Conservation (phyloP, 1,140 invertebrate genomes). For the silkworm (Bombyx mori) region ASM3026992v2 NC_085123.1:7192001-7192500, state of each 20-base stretch:
- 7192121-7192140: slow-evolving; percentile 57
- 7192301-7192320: slow-evolving; percentile 71
- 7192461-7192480: slow-evolving; percentile 76
- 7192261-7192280: slow-evolving; percentile 65
- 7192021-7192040: too few species aligned
- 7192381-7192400: slow-evolving; percentile 69
- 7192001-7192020: too few species aligned
- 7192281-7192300: slow-evolving; percentile 74
- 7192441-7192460: slow-evolving; percentile 73
- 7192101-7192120: neutral
- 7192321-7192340: slow-evolving; percentile 70
- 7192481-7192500: slow-evolving; percentile 74
- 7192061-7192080: too few species aligned
- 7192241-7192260: slow-evolving; percentile 71
- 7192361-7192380: slow-evolving; percentile 72
- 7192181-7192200: slow-evolving; percentile 72
- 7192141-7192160: slow-evolving; percentile 76
- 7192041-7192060: too few species aligned
- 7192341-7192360: slow-evolving; percentile 73
- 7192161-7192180: slow-evolving; percentile 66
- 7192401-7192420: slow-evolving; percentile 74
- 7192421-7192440: slow-evolving; percentile 75
- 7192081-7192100: too few species aligned
- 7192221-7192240: slow-evolving; percentile 69
- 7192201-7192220: slow-evolving; percentile 78